Percentiles rank a stretch among this genome's conserved stretches.
These are phyloP conservation scores for Atta cephalotes DNA, from an alignment of 1,140 invertebrate species.

Conservation along the genomic window DNA sequence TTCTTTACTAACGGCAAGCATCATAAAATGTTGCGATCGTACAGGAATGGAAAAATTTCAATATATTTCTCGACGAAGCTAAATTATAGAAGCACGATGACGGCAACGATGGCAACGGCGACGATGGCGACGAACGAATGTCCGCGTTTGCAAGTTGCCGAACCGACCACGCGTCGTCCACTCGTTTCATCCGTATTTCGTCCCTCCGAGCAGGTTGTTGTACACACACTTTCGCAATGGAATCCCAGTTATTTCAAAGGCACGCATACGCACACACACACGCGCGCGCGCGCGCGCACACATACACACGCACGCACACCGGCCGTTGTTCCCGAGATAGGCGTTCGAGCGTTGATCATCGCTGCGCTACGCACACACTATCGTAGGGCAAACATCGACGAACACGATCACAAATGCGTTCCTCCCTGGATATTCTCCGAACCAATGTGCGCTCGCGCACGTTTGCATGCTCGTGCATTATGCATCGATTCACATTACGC, in stretches of 20 bases:
- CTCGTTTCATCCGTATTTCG: constrained; percentile 50
- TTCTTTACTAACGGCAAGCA: not conserved
- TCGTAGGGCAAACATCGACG: not conserved
- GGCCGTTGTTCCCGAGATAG: constrained; percentile 23
- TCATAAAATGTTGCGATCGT: constrained; percentile 9
- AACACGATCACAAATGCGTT: not conserved
- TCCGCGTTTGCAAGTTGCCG: not conserved
- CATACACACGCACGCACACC: not conserved
- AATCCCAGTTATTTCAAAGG: constrained; percentile 56
- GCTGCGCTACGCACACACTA: not conserved
- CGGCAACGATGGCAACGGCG: not conserved
- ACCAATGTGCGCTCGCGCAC: not conserved
- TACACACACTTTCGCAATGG: constrained; percentile 20
- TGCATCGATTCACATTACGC: constrained; percentile 13
- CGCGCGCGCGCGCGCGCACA: too few relatives aligned
- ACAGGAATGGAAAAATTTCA: not conserved
- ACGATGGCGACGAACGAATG: not conserved
- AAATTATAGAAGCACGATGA: constrained; percentile 39
- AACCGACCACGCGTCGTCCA: constrained; percentile 45
- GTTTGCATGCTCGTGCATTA: constrained; percentile 17
- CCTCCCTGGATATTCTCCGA: not conserved
- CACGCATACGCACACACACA: constrained; percentile 19
- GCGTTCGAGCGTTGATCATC: not conserved
- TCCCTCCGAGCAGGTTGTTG: constrained; percentile 69
- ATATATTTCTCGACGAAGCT: not conserved